A percentile compares a stretch with the other conserved stretches of the same genome.
Conservation (phyloP, 2,797 vertebrate genomes). For the Sebastes steindachneri region DNA sequence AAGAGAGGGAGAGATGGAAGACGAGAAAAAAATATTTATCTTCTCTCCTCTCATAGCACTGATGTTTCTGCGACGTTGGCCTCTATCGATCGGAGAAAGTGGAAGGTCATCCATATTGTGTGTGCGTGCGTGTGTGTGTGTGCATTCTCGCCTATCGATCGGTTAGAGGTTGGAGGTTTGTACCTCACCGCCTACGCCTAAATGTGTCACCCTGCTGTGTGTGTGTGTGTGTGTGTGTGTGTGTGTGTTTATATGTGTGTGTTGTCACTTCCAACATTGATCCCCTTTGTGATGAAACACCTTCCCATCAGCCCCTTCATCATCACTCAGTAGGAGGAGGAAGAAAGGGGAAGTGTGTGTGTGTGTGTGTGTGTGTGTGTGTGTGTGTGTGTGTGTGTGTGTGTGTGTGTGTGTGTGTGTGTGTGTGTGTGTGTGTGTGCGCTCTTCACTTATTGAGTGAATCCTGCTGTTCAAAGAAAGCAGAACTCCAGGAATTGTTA, state of each 20-base stretch:
- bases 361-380: not conserved
- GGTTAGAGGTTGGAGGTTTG: conserved; percentile 56
- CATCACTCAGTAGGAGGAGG: conserved; percentile 48
- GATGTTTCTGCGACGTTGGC: conserved; percentile 33
- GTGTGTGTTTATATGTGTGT: conserved; percentile 26
- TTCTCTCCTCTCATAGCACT: conserved; percentile 18
- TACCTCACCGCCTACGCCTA: conserved; percentile 39
- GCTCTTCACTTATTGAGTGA: not conserved
- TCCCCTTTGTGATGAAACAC: conserved; percentile 69
- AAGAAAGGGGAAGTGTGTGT: not conserved
- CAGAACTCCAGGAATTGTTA: not conserved
- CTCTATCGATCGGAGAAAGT: conserved; percentile 43
- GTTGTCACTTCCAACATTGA: conserved; percentile 64
- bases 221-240: conserved; percentile 11
- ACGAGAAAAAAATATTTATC: conserved; percentile 47
- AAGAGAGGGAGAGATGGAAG: not conserved
- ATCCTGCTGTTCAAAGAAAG: not conserved
- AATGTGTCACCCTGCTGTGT: conserved; percentile 35
- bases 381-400: not conserved
- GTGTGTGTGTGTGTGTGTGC: not conserved
- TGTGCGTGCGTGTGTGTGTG: conserved; percentile 14
- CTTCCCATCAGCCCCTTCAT: conserved; percentile 63
- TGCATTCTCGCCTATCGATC: conserved; percentile 44
- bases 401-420: conserved; percentile 6
- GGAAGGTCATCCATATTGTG: conserved; percentile 54